Evolutionary conservation across 2,888 invertebrate genomes (phyloP), one percentile per base, ranked within the genome.

Genomic region (Melieria crassipennis): DNA sequence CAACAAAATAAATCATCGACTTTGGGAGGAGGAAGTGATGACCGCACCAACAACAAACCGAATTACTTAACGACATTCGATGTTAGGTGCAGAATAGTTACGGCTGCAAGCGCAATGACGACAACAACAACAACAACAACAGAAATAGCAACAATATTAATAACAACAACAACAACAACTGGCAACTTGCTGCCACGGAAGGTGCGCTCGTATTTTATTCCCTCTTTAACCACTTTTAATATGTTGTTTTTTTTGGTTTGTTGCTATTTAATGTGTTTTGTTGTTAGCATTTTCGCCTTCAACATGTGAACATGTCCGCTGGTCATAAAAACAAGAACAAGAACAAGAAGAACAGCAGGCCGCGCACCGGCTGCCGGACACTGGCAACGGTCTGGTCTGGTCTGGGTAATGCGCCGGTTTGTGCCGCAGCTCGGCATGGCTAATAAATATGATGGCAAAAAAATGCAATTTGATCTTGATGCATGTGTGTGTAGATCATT

Each of bases 401-500:
- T 60, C 30, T 30, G 30, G 30, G 30, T 56, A 56, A 13, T 16
- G 56, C 10, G n/a, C 13, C 30, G 30, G 30, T 30, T 30, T 30
- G 30, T 3, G 30, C 30, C 30, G 30, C 30, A 42, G 57, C 64
- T 58, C 50, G 58, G 61, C 70, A 52, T 62, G 61, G 65, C 65
- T 70, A 60, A 70, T 70, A 65, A 69, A 69, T 69, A 62, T 56
- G 55, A 57, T 69, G 55, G 63, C 63, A 45, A 45, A 30, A 30
- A 61, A 67, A 70, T 55, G 72, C 70, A 72, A 72, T 69, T 73
- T 56, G 66, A 73, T 73, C 71, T 70, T 74, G 72, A 73, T 71
- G 66, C 69, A 74, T 73, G 70, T 73, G 73, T 67, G 67, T 73
- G 67, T 68, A 74, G 70, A 76, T 74, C 73, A 73, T 66, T 72